Base-by-base conservation (phyloP, 2,113 vertebrate species). In the Entelurus aequoreus region DNA sequence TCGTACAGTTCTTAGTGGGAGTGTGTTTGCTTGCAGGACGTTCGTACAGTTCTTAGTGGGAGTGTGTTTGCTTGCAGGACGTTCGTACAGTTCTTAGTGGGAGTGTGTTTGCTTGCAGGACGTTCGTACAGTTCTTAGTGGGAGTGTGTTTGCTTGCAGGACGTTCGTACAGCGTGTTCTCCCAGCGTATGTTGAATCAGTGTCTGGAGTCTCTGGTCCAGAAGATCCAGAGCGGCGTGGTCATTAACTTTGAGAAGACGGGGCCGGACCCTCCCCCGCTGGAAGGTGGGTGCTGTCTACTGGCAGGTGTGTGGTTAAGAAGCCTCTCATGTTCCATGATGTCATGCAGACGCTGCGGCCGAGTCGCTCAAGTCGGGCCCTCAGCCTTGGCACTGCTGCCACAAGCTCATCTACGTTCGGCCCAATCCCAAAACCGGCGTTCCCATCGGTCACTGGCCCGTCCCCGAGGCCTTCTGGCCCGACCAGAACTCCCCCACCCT, bases 391-490 rank as follows among this genome's bases (percentile, higher is more conserved):
- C 95, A 98, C 68, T 95, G 92, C 78, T 98, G 95, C 85, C 95
- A 96, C 84, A 97, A 95, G 84, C 94, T 98, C 66, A 98, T 98
- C 65, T 98, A 98, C 28, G 95, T 98, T 38, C 89, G 95, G 72
- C 95, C 96, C 67, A 98, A 98, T 72, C 96, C 94, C 65, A 98
- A 98, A 91, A 97, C 96, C 0, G 96, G 96, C 1, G 94, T 98
- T 74, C 96, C 96, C 70, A 93, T 98, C 65, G 95, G 96, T 28
- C 96, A 98, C 66, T 98, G 96, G 96, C 95, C 96, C 60, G 92
- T 97, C 80, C 94, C 95, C 2, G 95, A 98, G 75, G 94, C 95
- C 58, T 98, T 98, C 77, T 98, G 96, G 95, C 95, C 95, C 14
- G 96, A 98, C 89, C 95, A 96, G 78, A 98, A 98, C 92, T 97